Evolutionary conservation across 2,113 vertebrate genomes (phyloP), one percentile per base, ranked within the genome.

Genomic region (Oreamnos americanus): DNA sequence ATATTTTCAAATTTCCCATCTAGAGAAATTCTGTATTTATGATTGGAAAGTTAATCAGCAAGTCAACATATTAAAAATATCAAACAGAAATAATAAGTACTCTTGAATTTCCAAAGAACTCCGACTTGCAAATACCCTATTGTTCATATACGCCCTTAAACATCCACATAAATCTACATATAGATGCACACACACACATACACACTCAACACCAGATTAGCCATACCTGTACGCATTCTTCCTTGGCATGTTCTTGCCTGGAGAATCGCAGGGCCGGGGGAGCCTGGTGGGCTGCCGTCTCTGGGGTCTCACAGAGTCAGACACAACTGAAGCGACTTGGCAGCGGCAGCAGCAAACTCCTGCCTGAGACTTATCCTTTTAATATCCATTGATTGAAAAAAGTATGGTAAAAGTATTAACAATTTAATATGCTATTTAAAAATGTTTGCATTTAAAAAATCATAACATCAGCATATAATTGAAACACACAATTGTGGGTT

Each of bases 1-100:
- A 28, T 93, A 9, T 67, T 87, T 95, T 55, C 23, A 28, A 89
- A 36, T 60, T 89, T 91, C 91, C 9, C 39, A 36, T 74, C 87
- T 90, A 97, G 57, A 95, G 43, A 96, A 84, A 84, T 94, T 79
- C 7, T 90, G 39, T 89, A 51, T 94, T 97, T 78, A 47, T 25
- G 76, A 5, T 30, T 43, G 39, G 36, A 90, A 95, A 90, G 11
- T 60, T 79, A 81, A 92, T 62, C 45, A 90, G 43, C 15, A 95
- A 90, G 14, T 87, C 10, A 89, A 6, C 55, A 45, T 33, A 49
- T 94, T 74, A 53, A 85, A 92, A 81, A 60, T 58, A 16, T n/a
- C 55, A 49, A 93, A 49, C 15, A 78, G 60, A 97, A 91, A 94
- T 87, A 62, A 7, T 71, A 96, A 74, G 33, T 87, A 39, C 30